Evolutionary conservation across 2,797 vertebrate species (phyloP).

Genomic region (Darevskia mixta): DNA sequence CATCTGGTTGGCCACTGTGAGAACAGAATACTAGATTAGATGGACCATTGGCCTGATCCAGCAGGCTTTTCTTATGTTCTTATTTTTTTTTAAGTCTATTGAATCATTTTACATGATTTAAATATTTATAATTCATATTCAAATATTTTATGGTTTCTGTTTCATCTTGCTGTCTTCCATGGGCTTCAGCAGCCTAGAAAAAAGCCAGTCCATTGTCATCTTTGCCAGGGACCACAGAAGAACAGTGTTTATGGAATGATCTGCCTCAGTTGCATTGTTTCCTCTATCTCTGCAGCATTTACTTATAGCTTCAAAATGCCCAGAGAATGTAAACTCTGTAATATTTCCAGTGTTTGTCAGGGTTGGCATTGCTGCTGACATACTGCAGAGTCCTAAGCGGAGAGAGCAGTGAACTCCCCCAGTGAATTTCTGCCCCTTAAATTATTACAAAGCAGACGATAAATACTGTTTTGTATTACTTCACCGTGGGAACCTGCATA

Average conservation of each 20-base stretch:
- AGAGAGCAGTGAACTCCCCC: not conserved
- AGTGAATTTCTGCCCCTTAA: not conserved
- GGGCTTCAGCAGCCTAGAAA: not conserved
- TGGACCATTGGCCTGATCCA: too few species aligned
- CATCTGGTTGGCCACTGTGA: too few species aligned
- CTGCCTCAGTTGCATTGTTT: not conserved
- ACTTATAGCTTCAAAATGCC: not conserved
- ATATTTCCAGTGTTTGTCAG: not conserved
- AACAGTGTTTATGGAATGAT: not conserved
- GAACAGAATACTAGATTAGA: too few species aligned
- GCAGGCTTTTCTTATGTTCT: too few species aligned
- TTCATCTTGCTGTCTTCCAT: too few species aligned
- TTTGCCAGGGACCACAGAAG: not conserved
- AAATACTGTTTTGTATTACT: constrained; percentile 3
- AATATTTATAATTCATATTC: not conserved
- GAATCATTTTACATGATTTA: not conserved
- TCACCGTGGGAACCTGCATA: not conserved
- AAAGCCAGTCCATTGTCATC: not conserved
- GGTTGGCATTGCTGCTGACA: not conserved
- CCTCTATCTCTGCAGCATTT: too few species aligned
- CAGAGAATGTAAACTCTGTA: not conserved
- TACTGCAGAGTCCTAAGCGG: not conserved
- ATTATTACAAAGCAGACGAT: constrained; percentile 6
- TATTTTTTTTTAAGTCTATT: not conserved
- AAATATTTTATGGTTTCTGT: not conserved